A percentile compares a stretch with the other conserved stretches of the same genome.
Evolutionary conservation across 2,888 invertebrate species (phyloP).

Genomic region (Nemotelus nigrinus): DNA sequence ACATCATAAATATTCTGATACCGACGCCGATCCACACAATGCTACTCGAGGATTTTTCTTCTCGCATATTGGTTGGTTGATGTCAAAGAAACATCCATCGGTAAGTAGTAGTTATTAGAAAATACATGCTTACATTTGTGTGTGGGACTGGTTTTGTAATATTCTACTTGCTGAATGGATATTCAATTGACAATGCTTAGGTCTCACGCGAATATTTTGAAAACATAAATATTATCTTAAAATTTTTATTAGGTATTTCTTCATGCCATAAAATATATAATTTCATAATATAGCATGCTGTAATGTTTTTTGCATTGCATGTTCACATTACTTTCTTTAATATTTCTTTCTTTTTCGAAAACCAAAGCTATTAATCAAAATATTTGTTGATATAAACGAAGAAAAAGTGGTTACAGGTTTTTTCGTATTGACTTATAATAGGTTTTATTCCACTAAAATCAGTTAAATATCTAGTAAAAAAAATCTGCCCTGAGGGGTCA

Average conservation of each 20-base stretch:
- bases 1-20: conserved; percentile 79
- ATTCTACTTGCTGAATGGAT: no score
- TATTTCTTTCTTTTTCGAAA: background rate
- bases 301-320: no score
- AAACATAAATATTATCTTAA: no score
- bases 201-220: no score
- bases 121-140: no score
- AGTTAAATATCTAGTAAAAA: background rate
- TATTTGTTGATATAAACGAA: background rate
- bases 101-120: conserved; percentile 55
- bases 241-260: no score
- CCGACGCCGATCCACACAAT: conserved; percentile 86
- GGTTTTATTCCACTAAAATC: background rate
- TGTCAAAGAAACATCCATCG: conserved; percentile 80
- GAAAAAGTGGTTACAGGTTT: background rate
- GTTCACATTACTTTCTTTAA: background rate
- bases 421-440: background rate
- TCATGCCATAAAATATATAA: no score
- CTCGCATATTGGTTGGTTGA: conserved; percentile 87
- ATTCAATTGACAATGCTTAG: no score
- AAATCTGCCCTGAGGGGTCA: no score
- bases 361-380: background rate
- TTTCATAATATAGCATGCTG: no score
- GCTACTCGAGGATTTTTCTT: conserved; percentile 86
- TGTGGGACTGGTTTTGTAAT: no score